Conservation (phyloP, 2,888 invertebrate species). For the Gymnocheta viridis region DNA sequence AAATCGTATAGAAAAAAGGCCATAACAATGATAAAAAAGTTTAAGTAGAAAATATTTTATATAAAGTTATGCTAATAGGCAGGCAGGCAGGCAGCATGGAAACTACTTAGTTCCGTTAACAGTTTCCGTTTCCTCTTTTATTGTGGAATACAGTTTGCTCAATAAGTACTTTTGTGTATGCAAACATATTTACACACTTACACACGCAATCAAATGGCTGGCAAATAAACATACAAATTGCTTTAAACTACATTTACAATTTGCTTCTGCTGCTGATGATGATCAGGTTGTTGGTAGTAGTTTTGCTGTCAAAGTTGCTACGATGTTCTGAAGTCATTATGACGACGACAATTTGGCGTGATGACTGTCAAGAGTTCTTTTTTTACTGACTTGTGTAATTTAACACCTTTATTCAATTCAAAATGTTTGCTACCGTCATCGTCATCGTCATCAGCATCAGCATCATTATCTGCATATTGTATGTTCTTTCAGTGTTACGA, state of each 20-base stretch:
- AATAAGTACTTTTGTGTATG: conserved; percentile 35
- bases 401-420: conserved; percentile 49
- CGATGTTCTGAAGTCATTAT: conserved; percentile 31
- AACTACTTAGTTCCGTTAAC: conserved; percentile 67
- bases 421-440: background rate
- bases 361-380: conserved; percentile 51
- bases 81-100: conserved; percentile 42
- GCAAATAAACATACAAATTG: conserved; percentile 22
- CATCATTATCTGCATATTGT: too few relatives aligned
- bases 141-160: conserved; percentile 49
- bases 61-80: conserved; percentile 69
- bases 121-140: conserved; percentile 67
- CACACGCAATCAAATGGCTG: background rate
- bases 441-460: conserved; percentile 11
- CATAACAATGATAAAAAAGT: conserved; percentile 25
- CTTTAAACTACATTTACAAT: conserved; percentile 30
- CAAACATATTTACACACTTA: conserved; percentile 4
- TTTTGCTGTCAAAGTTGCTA: background rate
- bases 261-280: conserved; percentile 29
- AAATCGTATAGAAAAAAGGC: background rate
- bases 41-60: conserved; percentile 47
- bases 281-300: conserved; percentile 7
- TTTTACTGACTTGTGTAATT: conserved; percentile 18
- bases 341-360: conserved; percentile 49
- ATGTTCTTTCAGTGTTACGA: background rate